Evolutionary conservation across 2,797 vertebrate species (phyloP).

Genomic region (Anomalospiza imberbis): DNA sequence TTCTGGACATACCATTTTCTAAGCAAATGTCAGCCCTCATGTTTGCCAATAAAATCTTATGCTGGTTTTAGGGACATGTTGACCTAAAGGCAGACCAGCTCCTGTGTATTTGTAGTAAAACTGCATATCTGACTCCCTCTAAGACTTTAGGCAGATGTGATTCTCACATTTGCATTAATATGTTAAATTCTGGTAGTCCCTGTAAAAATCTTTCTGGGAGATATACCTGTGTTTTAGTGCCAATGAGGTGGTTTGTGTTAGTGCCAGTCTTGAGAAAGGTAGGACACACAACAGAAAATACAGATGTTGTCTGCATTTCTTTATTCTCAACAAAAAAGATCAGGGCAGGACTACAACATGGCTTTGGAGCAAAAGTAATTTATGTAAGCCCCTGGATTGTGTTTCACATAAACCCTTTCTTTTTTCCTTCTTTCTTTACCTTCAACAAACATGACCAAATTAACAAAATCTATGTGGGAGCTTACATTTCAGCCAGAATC

Average conservation of each 20-base stretch:
- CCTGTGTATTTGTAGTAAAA: neutral
- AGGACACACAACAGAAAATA: neutral
- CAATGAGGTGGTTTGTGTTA: neutral
- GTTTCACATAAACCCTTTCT: neutral
- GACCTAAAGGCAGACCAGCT: neutral
- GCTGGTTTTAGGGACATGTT: neutral
- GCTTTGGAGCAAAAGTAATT: neutral
- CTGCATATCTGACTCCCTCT: neutral
- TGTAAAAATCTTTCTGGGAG: neutral
- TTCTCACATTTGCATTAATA: neutral
- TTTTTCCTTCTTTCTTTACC: neutral
- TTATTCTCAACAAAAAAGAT: neutral
- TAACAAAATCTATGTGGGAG: neutral
- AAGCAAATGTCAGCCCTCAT: neutral
- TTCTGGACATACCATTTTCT: neutral
- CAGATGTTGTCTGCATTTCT: neutral
- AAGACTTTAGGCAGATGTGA: neutral
- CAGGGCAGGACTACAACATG: neutral
- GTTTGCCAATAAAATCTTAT: neutral
- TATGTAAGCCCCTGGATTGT: neutral
- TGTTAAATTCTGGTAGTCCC: neutral
- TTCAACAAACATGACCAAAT: neutral
- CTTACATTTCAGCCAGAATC: slow-evolving; percentile 3
- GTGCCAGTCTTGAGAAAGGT: neutral
- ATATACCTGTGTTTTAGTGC: neutral